phyloP scores from a whole-genome alignment of 2,113 vertebrate genomes.

The Catharus bicknelli region DNA sequence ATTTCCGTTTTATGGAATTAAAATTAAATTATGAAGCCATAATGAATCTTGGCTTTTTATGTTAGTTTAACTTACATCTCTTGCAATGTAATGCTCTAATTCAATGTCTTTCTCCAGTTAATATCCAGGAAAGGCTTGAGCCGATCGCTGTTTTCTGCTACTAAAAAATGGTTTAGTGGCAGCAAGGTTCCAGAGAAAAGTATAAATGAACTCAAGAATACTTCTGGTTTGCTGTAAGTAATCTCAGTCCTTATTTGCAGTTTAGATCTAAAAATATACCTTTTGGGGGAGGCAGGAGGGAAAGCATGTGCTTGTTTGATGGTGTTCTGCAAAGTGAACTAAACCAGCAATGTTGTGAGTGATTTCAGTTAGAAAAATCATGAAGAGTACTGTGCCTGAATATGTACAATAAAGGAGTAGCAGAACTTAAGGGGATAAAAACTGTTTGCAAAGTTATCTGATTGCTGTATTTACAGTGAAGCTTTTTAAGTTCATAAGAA shows the following conservation, averaged over 20 bases:
- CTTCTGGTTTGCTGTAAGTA: slow-evolving; percentile 91
- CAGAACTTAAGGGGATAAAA: neutral
- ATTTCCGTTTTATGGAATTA: neutral
- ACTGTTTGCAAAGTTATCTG: neutral
- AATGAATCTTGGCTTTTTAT: neutral
- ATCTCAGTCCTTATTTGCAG: neutral
- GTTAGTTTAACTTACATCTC: neutral
- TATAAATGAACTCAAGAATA: slow-evolving; percentile 91
- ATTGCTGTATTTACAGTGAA: neutral
- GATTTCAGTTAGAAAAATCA: neutral
- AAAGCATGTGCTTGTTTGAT: neutral
- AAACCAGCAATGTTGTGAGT: neutral
- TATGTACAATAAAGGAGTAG: neutral
- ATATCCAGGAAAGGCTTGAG: slow-evolving; percentile 97
- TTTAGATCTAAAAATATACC: neutral
- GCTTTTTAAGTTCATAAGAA: neutral
- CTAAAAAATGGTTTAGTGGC: slow-evolving; percentile 98
- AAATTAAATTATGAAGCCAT: neutral
- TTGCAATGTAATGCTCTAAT: neutral
- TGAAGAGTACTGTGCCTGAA: neutral
- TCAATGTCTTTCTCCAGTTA: slow-evolving; percentile 74
- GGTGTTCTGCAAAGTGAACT: neutral
- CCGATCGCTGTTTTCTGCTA: slow-evolving; percentile 93
- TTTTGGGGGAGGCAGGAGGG: accelerated
- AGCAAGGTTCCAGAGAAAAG: slow-evolving; percentile 95